Conservation (phyloP, 2,888 invertebrate species). For the Cabera pusaria region DNA sequence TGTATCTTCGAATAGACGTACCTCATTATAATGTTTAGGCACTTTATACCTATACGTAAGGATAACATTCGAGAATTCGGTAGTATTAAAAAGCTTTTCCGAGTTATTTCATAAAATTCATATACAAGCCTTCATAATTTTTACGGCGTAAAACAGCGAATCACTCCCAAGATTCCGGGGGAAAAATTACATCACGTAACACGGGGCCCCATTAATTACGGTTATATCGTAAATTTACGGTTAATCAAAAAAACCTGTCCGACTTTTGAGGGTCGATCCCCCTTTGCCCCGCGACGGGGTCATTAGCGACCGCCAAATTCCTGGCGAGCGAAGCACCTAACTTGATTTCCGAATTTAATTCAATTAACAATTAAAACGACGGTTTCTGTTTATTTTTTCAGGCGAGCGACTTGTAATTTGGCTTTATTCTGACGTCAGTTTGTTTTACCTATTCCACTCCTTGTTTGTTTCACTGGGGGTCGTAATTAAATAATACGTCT, state of each 20-base stretch:
- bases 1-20: too few relatives aligned
- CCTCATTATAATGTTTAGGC: too few relatives aligned
- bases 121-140: constrained; percentile 33
- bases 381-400: constrained; percentile 68
- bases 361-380: constrained; percentile 75
- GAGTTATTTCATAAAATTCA: constrained; percentile 26
- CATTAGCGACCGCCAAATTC: constrained; percentile 61
- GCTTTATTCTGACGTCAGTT: constrained; percentile 49
- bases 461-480: constrained; percentile 39
- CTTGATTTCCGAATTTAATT: constrained; percentile 75
- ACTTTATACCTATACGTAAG: too few relatives aligned
- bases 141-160: constrained; percentile 42
- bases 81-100: too few relatives aligned
- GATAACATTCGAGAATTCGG: too few relatives aligned
- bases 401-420: constrained; percentile 57
- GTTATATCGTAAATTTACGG: constrained; percentile 61
- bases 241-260: constrained; percentile 68
- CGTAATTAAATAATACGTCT: constrained; percentile 30
- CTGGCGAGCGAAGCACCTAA: constrained; percentile 54
- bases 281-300: constrained; percentile 39
- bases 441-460: constrained; percentile 44
- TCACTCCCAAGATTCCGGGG: constrained; percentile 43
- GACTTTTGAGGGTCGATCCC: constrained; percentile 46
- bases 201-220: constrained; percentile 65
- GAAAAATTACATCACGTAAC: constrained; percentile 44